Evolutionary conservation across 1,140 invertebrate genomes (phyloP).

Genomic region (Vollenhovia emeryi): DNA sequence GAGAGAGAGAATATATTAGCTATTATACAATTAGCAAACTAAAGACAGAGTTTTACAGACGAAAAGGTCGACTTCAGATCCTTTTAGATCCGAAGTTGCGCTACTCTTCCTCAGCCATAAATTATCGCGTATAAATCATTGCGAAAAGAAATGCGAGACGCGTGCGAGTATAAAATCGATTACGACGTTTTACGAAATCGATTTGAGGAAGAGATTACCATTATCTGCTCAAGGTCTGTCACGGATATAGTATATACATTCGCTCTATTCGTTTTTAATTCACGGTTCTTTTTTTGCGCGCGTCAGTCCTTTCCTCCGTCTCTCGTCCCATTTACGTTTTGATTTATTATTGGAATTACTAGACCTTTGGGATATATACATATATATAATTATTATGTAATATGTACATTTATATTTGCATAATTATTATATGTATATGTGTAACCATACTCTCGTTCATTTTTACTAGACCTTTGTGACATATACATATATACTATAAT

Average conservation of each 20-base stretch:
- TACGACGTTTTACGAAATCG: constrained; percentile 21
- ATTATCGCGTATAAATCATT: not conserved
- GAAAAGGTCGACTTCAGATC: not conserved
- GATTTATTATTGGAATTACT: constrained; percentile 30
- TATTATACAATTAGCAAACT: not conserved
- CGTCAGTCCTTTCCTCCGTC: not conserved
- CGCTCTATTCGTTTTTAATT: constrained; percentile 49
- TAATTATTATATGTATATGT: not conserved
- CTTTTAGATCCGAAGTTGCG: not conserved
- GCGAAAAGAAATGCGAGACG: not conserved
- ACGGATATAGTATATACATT: not conserved
- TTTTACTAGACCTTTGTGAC: too few species aligned
- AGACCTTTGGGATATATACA: constrained; percentile 29
- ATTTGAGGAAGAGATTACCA: constrained; percentile 26
- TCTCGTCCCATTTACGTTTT: constrained; percentile 22
- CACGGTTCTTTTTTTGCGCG: constrained; percentile 11
- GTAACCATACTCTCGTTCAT: not conserved
- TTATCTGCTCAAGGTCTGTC: constrained; percentile 34
- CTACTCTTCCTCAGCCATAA: not conserved
- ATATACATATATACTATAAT: not conserved
- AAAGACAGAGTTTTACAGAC: not conserved
- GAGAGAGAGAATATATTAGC: too few species aligned
- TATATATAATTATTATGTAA: not conserved
- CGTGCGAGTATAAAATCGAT: not conserved
- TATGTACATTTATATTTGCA: not conserved